Evolutionary conservation across 2,797 vertebrate genomes (phyloP).

Genomic region (Sebastolobus alascanus): DNA sequence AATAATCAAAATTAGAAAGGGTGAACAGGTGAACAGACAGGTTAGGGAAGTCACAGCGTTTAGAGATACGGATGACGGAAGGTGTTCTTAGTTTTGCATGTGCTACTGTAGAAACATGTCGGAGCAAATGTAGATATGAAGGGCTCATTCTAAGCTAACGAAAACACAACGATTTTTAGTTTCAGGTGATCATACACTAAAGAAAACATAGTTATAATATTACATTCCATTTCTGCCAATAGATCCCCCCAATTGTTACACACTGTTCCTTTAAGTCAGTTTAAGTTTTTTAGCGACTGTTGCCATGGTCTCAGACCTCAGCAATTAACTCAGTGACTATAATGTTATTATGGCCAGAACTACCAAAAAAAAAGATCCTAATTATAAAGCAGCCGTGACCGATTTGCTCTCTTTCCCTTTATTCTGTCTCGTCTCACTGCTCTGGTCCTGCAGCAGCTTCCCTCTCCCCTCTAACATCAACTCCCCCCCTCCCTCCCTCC

Average conservation of each 20-base stretch:
- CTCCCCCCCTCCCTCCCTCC: background rate
- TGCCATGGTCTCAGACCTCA: background rate
- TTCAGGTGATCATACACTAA: no score
- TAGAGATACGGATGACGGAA: no score
- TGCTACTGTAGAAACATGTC: no score
- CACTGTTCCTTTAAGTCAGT: no score
- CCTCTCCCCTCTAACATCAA: background rate
- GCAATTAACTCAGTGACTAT: background rate
- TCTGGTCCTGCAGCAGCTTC: background rate
- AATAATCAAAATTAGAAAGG: no score
- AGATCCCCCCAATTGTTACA: no score
- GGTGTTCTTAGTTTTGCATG: background rate
- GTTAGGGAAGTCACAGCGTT: background rate
- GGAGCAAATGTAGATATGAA: no score
- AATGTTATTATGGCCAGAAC: background rate
- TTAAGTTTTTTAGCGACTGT: no score
- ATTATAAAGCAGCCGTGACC: constrained; percentile 55
- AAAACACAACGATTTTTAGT: no score
- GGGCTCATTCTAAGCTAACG: no score
- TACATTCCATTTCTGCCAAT: no score
- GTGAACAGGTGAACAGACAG: background rate
- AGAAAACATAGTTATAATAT: no score
- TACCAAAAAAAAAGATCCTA: background rate
- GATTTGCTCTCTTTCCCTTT: background rate
- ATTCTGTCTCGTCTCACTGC: background rate